Conservation (phyloP, 2,113 vertebrate genomes). For the Odocoileus hemionus region DNA sequence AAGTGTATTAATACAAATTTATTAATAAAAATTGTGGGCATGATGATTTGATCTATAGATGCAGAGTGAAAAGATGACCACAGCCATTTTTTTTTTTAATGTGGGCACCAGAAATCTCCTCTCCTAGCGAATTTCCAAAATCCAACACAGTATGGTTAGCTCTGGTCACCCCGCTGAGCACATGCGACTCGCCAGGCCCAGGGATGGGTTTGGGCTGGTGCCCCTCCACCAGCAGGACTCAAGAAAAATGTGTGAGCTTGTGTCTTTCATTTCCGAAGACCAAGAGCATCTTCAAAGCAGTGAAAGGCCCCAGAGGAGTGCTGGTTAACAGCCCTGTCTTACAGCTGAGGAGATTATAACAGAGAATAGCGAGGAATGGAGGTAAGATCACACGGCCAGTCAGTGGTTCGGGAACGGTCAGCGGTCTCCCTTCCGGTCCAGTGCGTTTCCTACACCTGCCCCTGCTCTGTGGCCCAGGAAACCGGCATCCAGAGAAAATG, state of each 20-base stretch:
- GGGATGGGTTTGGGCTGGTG: background rate
- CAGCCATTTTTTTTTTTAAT: background rate
- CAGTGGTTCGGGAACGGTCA: accelerated
- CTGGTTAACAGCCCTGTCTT: background rate
- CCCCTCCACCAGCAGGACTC: background rate
- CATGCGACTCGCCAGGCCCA: accelerated
- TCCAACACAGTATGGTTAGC: background rate
- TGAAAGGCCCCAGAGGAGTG: background rate
- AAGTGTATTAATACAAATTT: background rate
- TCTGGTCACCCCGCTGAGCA: background rate
- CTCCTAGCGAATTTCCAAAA: background rate
- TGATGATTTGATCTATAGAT: background rate
- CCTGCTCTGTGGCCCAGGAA: background rate
- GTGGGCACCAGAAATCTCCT: background rate
- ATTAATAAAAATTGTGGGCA: background rate
- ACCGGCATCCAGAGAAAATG: background rate
- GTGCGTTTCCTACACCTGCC: background rate
- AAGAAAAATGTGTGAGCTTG: background rate
- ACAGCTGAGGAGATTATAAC: background rate
- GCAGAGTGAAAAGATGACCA: background rate
- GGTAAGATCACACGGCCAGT: background rate
- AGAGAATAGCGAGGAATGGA: background rate
- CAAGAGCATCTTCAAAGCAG: background rate
- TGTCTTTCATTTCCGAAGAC: background rate
- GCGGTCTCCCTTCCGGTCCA: background rate